Evolutionary conservation across 2,797 vertebrate genomes (phyloP).

Genomic region (Platyrinchus mystaceus): DNA sequence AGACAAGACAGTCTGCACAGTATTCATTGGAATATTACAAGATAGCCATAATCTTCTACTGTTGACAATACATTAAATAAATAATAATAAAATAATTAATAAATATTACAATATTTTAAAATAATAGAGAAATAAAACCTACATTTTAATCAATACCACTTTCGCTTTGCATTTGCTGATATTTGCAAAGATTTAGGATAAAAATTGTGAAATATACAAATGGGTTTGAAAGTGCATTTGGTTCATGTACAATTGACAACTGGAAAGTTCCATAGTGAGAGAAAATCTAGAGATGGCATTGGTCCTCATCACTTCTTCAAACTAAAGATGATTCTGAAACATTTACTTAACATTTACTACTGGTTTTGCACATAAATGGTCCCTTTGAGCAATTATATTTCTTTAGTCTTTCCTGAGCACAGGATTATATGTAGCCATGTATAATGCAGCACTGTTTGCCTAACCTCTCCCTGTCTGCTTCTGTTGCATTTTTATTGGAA

Average conservation of each 20-base stretch:
- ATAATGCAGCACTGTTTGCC: slow-evolving; percentile 42
- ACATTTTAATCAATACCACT: neutral
- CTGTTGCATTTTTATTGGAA: slow-evolving; percentile 60
- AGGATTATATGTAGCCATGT: neutral
- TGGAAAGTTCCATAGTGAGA: neutral
- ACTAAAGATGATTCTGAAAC: neutral
- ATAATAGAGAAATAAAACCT: neutral
- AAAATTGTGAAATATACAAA: neutral
- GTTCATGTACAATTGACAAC: neutral
- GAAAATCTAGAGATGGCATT: neutral
- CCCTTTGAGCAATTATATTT: slow-evolving; percentile 20
- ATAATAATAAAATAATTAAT: neutral
- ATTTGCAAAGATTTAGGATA: neutral
- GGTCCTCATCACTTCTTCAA: neutral
- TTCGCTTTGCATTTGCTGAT: neutral
- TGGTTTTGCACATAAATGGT: neutral
- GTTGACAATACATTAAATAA: neutral
- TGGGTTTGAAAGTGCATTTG: neutral
- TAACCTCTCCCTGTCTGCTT: slow-evolving; percentile 36
- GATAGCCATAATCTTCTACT: neutral
- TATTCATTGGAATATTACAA: neutral
- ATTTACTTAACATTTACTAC: neutral
- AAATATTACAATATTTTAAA: neutral
- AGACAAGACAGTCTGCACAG: neutral
- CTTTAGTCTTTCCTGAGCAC: neutral